These are phyloP conservation scores for Sciaenops ocellatus DNA, from an alignment of 2,797 vertebrate genomes.

Conservation along the genomic window DNA sequence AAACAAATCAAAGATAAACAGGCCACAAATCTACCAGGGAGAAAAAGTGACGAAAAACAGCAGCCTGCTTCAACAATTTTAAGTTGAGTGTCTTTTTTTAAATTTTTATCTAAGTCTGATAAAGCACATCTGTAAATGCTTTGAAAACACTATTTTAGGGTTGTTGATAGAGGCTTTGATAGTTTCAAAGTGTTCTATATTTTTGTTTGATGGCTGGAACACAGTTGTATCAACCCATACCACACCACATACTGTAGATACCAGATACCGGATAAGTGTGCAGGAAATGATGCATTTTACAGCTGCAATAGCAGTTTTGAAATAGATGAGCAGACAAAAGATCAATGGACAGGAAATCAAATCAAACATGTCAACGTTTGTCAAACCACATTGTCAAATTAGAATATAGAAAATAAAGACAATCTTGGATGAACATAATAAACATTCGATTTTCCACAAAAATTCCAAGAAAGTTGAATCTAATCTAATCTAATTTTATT, in stretches of 20 bases:
- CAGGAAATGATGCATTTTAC: not conserved
- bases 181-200: not conserved
- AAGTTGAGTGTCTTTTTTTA: not conserved
- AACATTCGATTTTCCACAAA: not conserved
- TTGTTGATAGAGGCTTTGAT: not conserved
- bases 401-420: not conserved
- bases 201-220: not conserved
- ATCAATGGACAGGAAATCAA: not conserved
- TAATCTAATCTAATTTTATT: no score
- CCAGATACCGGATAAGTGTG: not conserved
- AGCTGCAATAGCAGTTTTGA: not conserved
- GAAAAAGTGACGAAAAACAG: slow-evolving; percentile 4
- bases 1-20: slow-evolving; percentile 31
- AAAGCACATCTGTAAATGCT: not conserved
- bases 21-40: not conserved
- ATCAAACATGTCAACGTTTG: not conserved
- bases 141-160: not conserved
- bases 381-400: not conserved
- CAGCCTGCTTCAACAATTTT: not conserved
- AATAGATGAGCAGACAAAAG: not conserved
- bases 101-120: not conserved
- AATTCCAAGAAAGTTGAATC: no score
- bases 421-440: not conserved
- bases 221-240: not conserved
- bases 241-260: not conserved